Evolutionary conservation across 2,797 vertebrate species (phyloP), one percentile per base, ranked within the genome.

Genomic region (Bufotes viridis): DNA sequence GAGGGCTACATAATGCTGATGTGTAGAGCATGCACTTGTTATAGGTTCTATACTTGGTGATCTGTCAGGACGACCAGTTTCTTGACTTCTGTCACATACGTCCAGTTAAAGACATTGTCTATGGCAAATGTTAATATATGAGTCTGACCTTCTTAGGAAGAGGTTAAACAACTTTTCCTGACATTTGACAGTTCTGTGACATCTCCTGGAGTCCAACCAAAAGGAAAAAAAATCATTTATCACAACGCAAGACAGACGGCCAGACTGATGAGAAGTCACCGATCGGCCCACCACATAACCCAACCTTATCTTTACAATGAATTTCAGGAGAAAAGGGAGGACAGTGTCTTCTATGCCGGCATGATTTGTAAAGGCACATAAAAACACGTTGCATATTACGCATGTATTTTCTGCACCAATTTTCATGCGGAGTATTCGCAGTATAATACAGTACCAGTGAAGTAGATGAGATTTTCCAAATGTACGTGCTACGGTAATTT

Each of bases 141-240:
- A 76, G n/a, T 85, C 78, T 85, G 72, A 78, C 83, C 76, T 80
- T 49, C 26, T 70, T n/a, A 80, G 14, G 51, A 58, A 58, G 49
- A 86, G 84, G 84, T 86, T 42, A 79, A 65, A 86, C 17, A 29
- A 20, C 58, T 85, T 85, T 15, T 1, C 34, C 10, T 24, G 58
- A 85, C 9, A 61, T 7, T 57, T 84, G 65, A 55, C 65, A 84
- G 69, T 49, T 49, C 51, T n/a, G 29, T 14, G 17, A 58, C 42
- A 60, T 22, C 26, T n/a, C 34, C 13, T 26, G 55, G 11, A 76
- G 6, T 42, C 58, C 20, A 34, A 34, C 15, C 55, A 60, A 34
- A 61, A 60, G 78, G 29, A 80, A 61, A 80, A 80, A 81, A 49
- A 65, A n/a, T 29, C 0, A 63, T 63, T 49, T 80, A 22, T 42